phyloP scores from a whole-genome alignment of 53 echinoderm and acorn worm genomes.

The Stichopus horrens region DNA sequence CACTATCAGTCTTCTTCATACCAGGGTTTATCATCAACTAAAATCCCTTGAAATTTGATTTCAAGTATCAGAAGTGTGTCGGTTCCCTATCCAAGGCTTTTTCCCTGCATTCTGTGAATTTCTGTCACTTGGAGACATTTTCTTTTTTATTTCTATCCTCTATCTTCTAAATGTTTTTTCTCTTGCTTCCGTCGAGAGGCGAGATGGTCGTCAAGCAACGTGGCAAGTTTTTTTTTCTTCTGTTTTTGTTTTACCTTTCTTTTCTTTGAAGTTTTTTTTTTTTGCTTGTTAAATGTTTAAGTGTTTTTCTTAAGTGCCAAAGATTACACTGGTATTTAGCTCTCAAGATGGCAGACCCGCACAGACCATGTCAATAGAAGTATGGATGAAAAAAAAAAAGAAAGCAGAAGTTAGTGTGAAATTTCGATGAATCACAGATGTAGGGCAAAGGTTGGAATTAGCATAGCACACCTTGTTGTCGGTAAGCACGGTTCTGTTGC shows the following conservation, averaged over 20 bases:
- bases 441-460: neutral
- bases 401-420: neutral
- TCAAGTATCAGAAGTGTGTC: neutral
- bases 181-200: no score
- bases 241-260: no score
- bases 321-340: conserved; percentile 1
- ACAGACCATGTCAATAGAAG: neutral
- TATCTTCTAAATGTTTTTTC: neutral
- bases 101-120: neutral
- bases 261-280: neutral
- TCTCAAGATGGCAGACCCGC: neutral
- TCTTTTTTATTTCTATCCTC: neutral
- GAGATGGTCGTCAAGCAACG: no score
- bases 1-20: neutral
- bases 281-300: neutral
- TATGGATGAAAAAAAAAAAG: neutral
- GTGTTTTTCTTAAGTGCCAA: neutral
- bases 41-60: conserved; percentile 8
- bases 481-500: no score
- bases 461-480: neutral
- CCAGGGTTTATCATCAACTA: neutral
- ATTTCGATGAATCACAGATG: neutral
- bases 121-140: neutral
- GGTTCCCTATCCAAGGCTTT: neutral
- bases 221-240: no score